Evolutionary conservation across 2,888 invertebrate species (phyloP), one percentile per base, ranked within the genome.

Genomic region (Sarcophaga carnaria): DNA sequence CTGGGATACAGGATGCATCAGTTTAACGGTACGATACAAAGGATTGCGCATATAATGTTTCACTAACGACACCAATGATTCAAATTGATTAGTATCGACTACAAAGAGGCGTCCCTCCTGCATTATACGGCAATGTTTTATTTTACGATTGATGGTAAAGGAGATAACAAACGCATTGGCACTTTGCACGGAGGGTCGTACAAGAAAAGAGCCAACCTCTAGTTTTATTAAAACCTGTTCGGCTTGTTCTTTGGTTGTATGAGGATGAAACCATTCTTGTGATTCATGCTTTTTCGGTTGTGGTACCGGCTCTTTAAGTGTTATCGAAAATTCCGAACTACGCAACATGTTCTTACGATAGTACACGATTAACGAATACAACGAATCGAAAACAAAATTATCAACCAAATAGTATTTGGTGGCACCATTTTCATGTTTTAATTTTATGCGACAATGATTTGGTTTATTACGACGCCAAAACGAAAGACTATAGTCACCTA

Each of bases 51-150:
- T 97, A 92, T 99, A 99, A 93, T 98, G 98, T 86, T 95, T 96
- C 5, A 99, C 97, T 87, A 99, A 94, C 90, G 99, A 98, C 0
- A 98, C 97, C n/a, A 99, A 94, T 91, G 97, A 98, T 94, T 99
- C 99, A 94, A 99, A 99, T 91, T 97, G 97, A 54, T 97, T 97
- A 0, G 96, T 96, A 54, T 99, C 98, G 87, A 99, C 97, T 0
- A 97, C 96, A 93, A 97, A 99, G 17, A 98, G 93, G 0, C 98
- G 95, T 0, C 98, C 99, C 91, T 99, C 99, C 74, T 97, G 95
- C 93, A 97, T 97, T 87, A 99, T 97, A 74, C 98, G 96, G 93
- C 99, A 99, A 93, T 99, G 99, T 93, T 99, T 99, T 88, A 99
- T 98, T 93, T 98, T 97, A 77, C 96, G 97, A 90, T 98, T 98